Evolutionary conservation across 2,113 vertebrate species (phyloP), one percentile per base, ranked within the genome.

Genomic region (Gadus chalcogrammus): DNA sequence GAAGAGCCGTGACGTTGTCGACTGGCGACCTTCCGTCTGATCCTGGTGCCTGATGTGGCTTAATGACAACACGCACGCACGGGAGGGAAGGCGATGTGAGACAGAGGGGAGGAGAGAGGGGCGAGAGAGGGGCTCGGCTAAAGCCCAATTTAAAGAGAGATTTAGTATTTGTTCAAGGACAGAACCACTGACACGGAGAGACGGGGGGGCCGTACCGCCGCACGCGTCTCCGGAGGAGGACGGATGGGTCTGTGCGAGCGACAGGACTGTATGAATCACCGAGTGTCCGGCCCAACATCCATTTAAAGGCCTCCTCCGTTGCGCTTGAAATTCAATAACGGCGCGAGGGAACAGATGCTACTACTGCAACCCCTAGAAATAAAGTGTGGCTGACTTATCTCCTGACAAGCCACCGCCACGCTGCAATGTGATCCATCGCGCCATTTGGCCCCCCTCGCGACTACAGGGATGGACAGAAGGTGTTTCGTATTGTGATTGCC

Each of bases 401-500:
- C 73, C 67, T 16, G 55, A 70, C 65, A 66, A 69, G 64, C 64
- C 63, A 69, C 3, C 2, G 78, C 76, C 81, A 71, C 75, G 67
- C 48, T 77, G 86, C 78, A 87, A 87, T 68, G 67, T 16, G 78
- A 90, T 84, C 86, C 79, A 79, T 84, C 74, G 82, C 84, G 18
- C 80, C 84, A 85, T 84, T 80, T 77, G 73, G 83, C 73, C 65
- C n/a, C n/a, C 79, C 71, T 24, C 68, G 69, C 77, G 3, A 73
- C 58, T 68, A 68, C 4, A 82, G 74, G 79, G 79, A 84, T 72
- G 64, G 73, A 78, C 67, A 77, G 75, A 72, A 81, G 86, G 76
- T 68, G 86, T 86, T 88, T 90, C 81, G 84, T 84, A 80, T 77
- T 84, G 82, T 76, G 83, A 78, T 69, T 73, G 72, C 78, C 31